Evolutionary conservation across 2,797 vertebrate species (phyloP).

Genomic region (Tiaroga cobitis): DNA sequence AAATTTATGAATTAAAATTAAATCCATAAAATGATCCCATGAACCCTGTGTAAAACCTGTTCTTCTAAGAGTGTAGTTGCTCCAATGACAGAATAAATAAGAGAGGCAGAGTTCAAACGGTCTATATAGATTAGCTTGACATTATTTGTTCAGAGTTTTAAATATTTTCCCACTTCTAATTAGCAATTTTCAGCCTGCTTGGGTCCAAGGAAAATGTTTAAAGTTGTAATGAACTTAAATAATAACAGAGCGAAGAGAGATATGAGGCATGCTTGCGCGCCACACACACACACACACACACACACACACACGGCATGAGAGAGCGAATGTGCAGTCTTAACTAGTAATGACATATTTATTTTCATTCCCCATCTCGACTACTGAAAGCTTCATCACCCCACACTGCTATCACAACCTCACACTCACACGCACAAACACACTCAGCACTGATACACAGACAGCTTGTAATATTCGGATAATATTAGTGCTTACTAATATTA

Average conservation of each 20-base stretch:
- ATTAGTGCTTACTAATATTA: neutral
- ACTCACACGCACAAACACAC: neutral
- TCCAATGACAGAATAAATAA: constrained; percentile 24
- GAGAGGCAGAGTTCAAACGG: constrained; percentile 32
- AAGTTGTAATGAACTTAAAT: constrained; percentile 72
- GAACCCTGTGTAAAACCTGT: neutral
- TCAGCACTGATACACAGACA: constrained; percentile 8
- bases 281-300: neutral
- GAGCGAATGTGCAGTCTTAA: constrained; percentile 26
- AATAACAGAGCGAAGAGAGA: constrained; percentile 62
- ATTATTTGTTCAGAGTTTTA: constrained; percentile 42
- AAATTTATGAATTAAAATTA: neutral
- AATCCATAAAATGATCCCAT: neutral
- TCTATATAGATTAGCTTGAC: constrained; percentile 44
- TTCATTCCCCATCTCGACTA: constrained; percentile 78
- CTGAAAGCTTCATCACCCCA: constrained; percentile 75
- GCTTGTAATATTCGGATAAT: too few relatives aligned
- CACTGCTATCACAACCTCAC: constrained; percentile 60
- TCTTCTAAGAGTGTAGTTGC: neutral
- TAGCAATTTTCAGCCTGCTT: constrained; percentile 69
- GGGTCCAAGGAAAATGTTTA: constrained; percentile 76
- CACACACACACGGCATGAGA: constrained; percentile 10
- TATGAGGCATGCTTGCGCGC: constrained; percentile 19
- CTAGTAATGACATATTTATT: constrained; percentile 79
- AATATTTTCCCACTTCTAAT: constrained; percentile 51